A percentile compares a stretch with the other conserved stretches of the same genome.
phyloP scores from a whole-genome alignment of 2,888 invertebrate genomes.

The Ecliptopera silaceata region DNA sequence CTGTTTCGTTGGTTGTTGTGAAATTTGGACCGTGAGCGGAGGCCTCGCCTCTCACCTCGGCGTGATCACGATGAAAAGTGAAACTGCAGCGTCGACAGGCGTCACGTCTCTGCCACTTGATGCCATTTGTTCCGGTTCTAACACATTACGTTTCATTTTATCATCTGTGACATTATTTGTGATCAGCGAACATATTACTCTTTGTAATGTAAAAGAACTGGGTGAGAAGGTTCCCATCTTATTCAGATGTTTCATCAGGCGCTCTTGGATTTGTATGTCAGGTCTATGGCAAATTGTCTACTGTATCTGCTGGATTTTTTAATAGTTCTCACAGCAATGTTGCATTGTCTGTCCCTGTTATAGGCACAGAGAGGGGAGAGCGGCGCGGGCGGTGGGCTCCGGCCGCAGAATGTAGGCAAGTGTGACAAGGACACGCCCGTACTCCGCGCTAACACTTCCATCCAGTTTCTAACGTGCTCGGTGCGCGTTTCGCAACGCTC shows the following conservation, averaged over 20 bases:
- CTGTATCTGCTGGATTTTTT: slow-evolving; percentile 56
- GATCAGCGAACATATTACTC: slow-evolving; percentile 17
- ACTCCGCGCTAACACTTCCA: slow-evolving; percentile 80
- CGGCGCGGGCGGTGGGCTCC: slow-evolving; percentile 65
- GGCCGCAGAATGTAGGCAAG: slow-evolving; percentile 81
- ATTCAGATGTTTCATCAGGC: no score
- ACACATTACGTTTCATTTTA: slow-evolving; percentile 40
- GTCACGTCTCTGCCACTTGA: slow-evolving; percentile 70
- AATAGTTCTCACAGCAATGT: slow-evolving; percentile 63
- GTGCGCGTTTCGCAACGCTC: slow-evolving; percentile 76
- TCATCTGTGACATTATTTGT: slow-evolving; percentile 10
- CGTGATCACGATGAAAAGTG: slow-evolving; percentile 78
- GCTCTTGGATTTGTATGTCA: slow-evolving; percentile 4
- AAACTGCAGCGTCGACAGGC: slow-evolving; percentile 72
- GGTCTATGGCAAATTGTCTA: background rate
- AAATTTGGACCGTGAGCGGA: slow-evolving; percentile 74
- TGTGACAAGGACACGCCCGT: slow-evolving; percentile 83
- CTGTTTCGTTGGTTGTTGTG: slow-evolving; percentile 70
- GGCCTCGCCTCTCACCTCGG: slow-evolving; percentile 75
- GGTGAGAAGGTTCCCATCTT: no score
- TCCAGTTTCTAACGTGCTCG: slow-evolving; percentile 81
- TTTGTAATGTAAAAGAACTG: no score
- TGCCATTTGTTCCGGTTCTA: slow-evolving; percentile 74
- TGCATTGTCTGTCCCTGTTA: slow-evolving; percentile 75
- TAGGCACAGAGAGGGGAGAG: slow-evolving; percentile 55